phyloP scores from a whole-genome alignment of 1,140 invertebrate genomes.

The Drosophila truncata region DNA sequence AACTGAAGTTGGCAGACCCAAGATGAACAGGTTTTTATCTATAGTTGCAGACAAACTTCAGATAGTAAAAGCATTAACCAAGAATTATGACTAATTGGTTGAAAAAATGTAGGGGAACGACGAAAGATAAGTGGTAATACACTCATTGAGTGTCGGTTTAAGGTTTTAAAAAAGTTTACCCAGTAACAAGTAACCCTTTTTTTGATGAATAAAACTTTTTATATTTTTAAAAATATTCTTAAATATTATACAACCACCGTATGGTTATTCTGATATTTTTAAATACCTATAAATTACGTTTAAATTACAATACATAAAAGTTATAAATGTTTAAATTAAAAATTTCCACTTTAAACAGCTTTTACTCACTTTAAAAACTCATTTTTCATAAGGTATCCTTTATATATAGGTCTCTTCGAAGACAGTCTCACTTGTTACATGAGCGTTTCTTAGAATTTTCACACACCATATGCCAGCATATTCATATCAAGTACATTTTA shows the following conservation, averaged over 20 bases:
- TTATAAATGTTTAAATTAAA: no score
- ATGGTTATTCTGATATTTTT: no score
- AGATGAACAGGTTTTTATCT: slow-evolving; percentile 49
- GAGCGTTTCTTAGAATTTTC: slow-evolving; percentile 8
- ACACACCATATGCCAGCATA: slow-evolving; percentile 36
- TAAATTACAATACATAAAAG: no score
- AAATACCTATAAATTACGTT: no score
- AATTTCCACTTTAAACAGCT: not conserved
- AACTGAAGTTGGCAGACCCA: slow-evolving; percentile 9
- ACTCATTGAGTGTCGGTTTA: not conserved
- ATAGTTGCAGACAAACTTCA: slow-evolving; percentile 2
- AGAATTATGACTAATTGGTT: slow-evolving; percentile 28
- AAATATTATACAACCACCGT: no score
- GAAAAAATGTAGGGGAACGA: not conserved
- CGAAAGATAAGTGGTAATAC: not conserved
- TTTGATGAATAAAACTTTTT: no score
- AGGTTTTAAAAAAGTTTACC: not conserved
- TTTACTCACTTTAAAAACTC: slow-evolving; percentile 6
- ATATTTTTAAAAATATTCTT: no score
- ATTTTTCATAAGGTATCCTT: not conserved
- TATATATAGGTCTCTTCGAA: not conserved
- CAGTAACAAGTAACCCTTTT: no score
- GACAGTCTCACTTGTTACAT: not conserved
- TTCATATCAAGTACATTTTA: slow-evolving; percentile 34
- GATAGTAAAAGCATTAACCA: slow-evolving; percentile 12